These are phyloP conservation scores for Hipparchia semele DNA, from an alignment of 2,888 invertebrate species.

Conservation along the genomic window DNA sequence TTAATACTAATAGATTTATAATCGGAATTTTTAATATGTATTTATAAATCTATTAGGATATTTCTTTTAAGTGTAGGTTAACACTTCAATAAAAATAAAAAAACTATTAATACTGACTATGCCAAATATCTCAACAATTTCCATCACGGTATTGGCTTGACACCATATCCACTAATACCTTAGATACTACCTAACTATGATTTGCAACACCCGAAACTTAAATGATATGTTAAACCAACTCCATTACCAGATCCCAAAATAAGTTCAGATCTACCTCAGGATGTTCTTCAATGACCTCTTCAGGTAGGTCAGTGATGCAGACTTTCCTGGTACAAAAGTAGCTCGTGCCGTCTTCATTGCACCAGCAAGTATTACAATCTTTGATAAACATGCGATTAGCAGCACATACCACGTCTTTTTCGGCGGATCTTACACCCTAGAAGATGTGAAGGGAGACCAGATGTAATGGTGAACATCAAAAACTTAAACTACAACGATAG, in stretches of 20 bases:
- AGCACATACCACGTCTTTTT: constrained; percentile 59
- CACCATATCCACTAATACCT: too few species aligned
- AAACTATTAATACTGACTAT: too few species aligned
- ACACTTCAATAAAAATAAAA: too few species aligned
- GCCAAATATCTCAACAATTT: too few species aligned
- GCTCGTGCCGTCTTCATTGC: constrained; percentile 75
- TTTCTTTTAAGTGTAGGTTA: too few species aligned
- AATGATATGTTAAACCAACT: not conserved
- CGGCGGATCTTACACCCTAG: constrained; percentile 49
- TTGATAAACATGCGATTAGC: constrained; percentile 76
- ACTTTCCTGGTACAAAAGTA: constrained; percentile 76
- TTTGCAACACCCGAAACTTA: too few species aligned
- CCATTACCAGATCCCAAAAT: not conserved
- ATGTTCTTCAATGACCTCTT: constrained; percentile 54
- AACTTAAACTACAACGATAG: not conserved
- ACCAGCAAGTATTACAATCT: constrained; percentile 79
- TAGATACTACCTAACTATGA: too few species aligned
- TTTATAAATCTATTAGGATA: too few species aligned
- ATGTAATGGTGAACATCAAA: not conserved
- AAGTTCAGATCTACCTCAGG: constrained; percentile 50
- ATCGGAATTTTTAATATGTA: too few species aligned
- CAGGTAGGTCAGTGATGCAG: constrained; percentile 61
- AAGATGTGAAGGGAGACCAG: not conserved
- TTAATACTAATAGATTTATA: too few species aligned
- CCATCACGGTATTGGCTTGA: too few species aligned